Conservation (phyloP, 2,888 invertebrate species). For the Drosophila dives region DNA sequence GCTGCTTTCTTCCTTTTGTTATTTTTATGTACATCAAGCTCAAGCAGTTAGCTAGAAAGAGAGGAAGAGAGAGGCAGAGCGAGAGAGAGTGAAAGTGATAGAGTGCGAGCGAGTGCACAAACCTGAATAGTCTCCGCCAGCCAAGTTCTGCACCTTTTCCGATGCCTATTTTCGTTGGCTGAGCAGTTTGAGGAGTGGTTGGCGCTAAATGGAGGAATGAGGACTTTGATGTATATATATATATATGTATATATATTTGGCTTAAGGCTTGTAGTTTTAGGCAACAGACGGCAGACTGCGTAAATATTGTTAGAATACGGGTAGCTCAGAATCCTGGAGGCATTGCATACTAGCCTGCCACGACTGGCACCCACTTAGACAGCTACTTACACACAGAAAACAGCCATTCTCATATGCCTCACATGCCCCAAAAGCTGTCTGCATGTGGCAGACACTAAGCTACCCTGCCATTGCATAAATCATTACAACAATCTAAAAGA, state of each 20-base stretch:
- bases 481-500: background rate
- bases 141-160: constrained; percentile 32
- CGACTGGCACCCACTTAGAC: constrained; percentile 55
- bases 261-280: constrained; percentile 59
- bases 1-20: background rate
- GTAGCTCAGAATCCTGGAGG: constrained; percentile 19
- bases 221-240: constrained; percentile 60
- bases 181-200: constrained; percentile 5
- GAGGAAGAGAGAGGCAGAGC: background rate
- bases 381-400: constrained; percentile 56
- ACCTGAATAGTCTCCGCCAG: constrained; percentile 7
- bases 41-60: constrained; percentile 14
- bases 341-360: constrained; percentile 11
- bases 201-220: background rate
- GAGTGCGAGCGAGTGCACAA: constrained; percentile 3
- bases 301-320: constrained; percentile 59
- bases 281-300: constrained; percentile 47
- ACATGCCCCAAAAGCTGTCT: constrained; percentile 4
- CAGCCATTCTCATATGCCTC: constrained; percentile 47
- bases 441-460: constrained; percentile 2
- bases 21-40: constrained; percentile 49
- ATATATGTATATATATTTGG: constrained; percentile 51
- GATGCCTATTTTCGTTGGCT: constrained; percentile 34
- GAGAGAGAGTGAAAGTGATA: background rate
- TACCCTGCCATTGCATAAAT: constrained; percentile 29